Percentiles rank a stretch among this genome's conserved stretches.
Conservation (phyloP, 2,113 vertebrate species). For the Notarius quadriscutis region DNA sequence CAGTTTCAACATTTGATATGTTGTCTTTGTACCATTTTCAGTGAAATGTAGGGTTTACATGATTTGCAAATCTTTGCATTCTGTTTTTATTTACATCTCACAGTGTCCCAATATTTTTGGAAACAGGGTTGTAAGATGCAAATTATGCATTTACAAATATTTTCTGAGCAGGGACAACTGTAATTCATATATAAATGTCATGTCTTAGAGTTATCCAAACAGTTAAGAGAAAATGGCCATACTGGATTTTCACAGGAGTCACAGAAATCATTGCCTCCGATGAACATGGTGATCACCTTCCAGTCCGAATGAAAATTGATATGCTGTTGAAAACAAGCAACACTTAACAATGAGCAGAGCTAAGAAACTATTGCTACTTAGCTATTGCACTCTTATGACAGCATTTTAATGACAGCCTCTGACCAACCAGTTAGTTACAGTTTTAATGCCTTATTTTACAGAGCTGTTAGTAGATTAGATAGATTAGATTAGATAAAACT, state of each 20-base stretch:
- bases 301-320: constrained; percentile 82
- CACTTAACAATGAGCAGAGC: neutral
- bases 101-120: too few species aligned
- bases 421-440: neutral
- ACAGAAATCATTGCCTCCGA: constrained; percentile 85
- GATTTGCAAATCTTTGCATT: too few species aligned
- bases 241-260: constrained; percentile 83
- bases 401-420: neutral
- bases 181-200: neutral
- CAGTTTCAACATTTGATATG: too few species aligned
- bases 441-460: neutral
- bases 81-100: too few species aligned
- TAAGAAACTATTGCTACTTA: neutral
- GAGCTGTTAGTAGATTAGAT: too few species aligned
- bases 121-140: neutral
- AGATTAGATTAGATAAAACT: too few species aligned
- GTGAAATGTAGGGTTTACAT: too few species aligned
- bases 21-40: too few species aligned
- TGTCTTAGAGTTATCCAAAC: neutral
- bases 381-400: neutral
- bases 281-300: constrained; percentile 86
- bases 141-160: neutral
- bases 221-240: neutral
- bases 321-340: constrained; percentile 65
- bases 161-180: neutral